Base-by-base conservation (phyloP, 1,140 invertebrate genomes). In the Zaprionus camerounensis region DNA sequence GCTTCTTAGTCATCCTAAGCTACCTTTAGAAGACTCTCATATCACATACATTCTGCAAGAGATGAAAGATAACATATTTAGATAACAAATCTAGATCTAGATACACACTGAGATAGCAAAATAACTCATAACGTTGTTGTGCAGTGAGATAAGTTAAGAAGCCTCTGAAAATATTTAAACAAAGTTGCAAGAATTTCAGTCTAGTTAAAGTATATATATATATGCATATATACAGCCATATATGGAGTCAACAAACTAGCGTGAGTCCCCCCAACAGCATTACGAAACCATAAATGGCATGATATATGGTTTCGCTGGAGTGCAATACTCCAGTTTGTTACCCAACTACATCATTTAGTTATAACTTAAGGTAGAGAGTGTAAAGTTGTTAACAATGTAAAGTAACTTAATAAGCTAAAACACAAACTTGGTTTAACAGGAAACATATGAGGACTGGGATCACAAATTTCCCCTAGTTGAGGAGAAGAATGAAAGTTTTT, bases 401-500 rank as follows among this genome's bases (percentile, higher is more conserved):
- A 51, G 20, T 51, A 51, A 51, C 12, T 51, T 51, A 51, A 51
- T 24, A 22, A 51, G 11, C 46, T 51, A 5, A 13, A 51, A 12
- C 4, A 1, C 12, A 5, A 24, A 13, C 20, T 51, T 1, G 22
- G 22, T 20, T 51, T 22, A 22, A 20, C 17, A 51, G 46, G 46
- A 51, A 51, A 51, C 20, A 12, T 51, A 5, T 51, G 11, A 20
- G 46, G 46, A 51, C 46, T 9, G 46, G 46, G 46, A 51, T 24
- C 46, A 51, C 4, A 4, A 22, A 51, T 51, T 51, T 49, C 11
- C 38, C 12, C 7, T 20, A 12, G 7, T 0, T 66, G 61, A 6
- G 34, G 34, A 81, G 72, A 74, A 74, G 74, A 85, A 82, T 85
- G 82, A 85, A 85, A 85, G 82, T 68, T 86, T 71, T 74, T 65